Evolutionary conservation across 2,888 invertebrate genomes (phyloP).

Genomic region (Microplitis manilae): DNA sequence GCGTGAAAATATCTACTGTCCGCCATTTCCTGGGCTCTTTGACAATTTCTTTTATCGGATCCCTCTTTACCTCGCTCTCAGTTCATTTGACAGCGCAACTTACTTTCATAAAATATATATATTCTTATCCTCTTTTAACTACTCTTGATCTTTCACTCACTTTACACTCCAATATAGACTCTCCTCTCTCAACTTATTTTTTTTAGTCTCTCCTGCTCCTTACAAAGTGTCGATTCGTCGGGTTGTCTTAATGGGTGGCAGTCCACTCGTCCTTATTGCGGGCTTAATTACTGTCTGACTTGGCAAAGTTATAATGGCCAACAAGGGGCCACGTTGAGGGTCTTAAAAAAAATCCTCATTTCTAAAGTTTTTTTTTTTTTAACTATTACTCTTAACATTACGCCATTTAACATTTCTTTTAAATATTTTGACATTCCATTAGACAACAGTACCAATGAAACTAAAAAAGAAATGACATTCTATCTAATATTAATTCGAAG

Average conservation of each 20-base stretch:
- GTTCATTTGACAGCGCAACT: constrained; percentile 65
- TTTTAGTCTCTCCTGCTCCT: constrained; percentile 50
- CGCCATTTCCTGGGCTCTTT: constrained; percentile 55
- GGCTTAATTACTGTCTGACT: constrained; percentile 71
- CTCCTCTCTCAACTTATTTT: constrained; percentile 35
- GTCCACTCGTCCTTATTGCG: constrained; percentile 70
- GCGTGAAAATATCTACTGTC: constrained; percentile 56
- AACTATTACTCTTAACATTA: not conserved
- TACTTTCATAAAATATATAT: constrained; percentile 44
- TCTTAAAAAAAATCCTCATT: constrained; percentile 29
- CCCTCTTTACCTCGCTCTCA: constrained; percentile 53
- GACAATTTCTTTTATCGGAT: constrained; percentile 69
- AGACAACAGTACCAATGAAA: not conserved
- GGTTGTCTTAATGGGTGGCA: constrained; percentile 68
- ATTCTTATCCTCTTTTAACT: constrained; percentile 57
- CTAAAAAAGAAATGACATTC: not conserved
- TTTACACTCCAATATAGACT: constrained; percentile 9
- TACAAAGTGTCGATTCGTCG: constrained; percentile 69
- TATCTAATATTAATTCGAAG: not conserved
- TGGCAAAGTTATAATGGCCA: constrained; percentile 70
- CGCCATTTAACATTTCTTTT: constrained; percentile 2
- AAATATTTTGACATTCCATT: not conserved
- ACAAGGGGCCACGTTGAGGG: constrained; percentile 59
- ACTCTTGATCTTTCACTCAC: constrained; percentile 38
- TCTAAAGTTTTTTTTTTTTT: constrained; percentile 5